Conservation (phyloP, 2,888 invertebrate genomes). For the Zele albiditarsus region DNA sequence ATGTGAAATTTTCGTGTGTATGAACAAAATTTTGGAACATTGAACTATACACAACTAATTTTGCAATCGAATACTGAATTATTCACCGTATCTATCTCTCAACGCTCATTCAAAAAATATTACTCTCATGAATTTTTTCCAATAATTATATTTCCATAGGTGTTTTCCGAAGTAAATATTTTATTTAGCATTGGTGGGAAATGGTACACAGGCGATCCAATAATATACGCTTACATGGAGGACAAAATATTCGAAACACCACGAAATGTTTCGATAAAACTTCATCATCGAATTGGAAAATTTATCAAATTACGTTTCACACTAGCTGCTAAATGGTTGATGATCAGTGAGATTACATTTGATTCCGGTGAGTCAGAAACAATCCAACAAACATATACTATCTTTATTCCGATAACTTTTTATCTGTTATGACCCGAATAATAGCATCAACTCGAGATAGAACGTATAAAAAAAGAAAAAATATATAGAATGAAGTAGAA, state of each 20-base stretch:
- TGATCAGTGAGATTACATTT: conserved; percentile 92
- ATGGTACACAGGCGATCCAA: conserved; percentile 84
- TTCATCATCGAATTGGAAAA: conserved; percentile 86
- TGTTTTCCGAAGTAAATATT: conserved; percentile 86
- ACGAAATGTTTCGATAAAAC: conserved; percentile 86
- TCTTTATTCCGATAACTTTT: conserved; percentile 9
- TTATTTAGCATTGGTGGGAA: conserved; percentile 88
- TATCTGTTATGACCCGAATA: conserved; percentile 20
- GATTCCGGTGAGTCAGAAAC: conserved; percentile 79
- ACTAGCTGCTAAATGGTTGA: conserved; percentile 90
- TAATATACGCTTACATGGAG: conserved; percentile 81
- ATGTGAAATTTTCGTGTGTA: no score
- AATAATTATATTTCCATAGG: conserved; percentile 73
- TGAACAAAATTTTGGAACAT: no score
- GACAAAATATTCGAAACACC: conserved; percentile 87
- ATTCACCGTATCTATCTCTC: no score
- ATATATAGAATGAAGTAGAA: conserved; percentile 14
- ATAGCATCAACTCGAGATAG: conserved; percentile 4
- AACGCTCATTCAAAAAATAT: no score
- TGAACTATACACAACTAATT: no score
- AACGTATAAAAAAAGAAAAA: conserved; percentile 14
- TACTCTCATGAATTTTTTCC: no score
- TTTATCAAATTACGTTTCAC: conserved; percentile 85
- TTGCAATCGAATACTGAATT: no score
- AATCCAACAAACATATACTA: conserved; percentile 4